Percentiles rank a stretch among this genome's conserved stretches.
Evolutionary conservation across 2,888 invertebrate genomes (phyloP).

Genomic region (Synanthedon formicaeformis): DNA sequence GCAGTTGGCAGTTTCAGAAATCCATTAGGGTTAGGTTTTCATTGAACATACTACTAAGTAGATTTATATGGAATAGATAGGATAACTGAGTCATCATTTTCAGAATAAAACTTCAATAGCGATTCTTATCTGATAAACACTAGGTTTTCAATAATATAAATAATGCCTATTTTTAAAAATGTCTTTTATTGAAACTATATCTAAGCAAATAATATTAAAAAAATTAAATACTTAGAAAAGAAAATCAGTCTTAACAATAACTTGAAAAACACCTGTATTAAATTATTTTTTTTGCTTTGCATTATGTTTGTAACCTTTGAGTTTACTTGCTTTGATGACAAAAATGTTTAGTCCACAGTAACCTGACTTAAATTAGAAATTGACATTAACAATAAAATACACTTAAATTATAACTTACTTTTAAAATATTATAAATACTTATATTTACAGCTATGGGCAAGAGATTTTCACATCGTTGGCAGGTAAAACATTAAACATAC

Average conservation of each 20-base stretch:
- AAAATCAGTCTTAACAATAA: constrained; percentile 31
- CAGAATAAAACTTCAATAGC: too few species aligned
- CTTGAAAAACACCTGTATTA: neutral
- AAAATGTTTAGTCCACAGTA: neutral
- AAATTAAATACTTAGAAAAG: neutral
- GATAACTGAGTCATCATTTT: too few species aligned
- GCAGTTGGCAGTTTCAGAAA: too few species aligned
- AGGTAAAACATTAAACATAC: constrained; percentile 12
- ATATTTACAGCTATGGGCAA: constrained; percentile 10
- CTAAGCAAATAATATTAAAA: neutral
- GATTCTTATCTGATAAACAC: too few species aligned
- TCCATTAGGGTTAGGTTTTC: too few species aligned
- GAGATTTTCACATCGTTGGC: constrained; percentile 7
- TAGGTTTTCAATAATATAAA: constrained; percentile 1
- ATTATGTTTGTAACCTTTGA: constrained; percentile 4
- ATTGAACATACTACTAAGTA: too few species aligned
- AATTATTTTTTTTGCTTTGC: constrained; percentile 8
- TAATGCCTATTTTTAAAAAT: neutral
- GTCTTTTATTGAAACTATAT: too few species aligned
- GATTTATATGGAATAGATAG: too few species aligned
- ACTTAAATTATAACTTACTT: constrained; percentile 5
- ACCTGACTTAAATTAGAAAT: constrained; percentile 9
- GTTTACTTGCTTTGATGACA: neutral
- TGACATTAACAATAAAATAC: constrained; percentile 7
- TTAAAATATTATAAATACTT: constrained; percentile 5